Percentiles rank a stretch among this genome's conserved stretches.
Conservation (phyloP, 1,140 invertebrate genomes). For the Lordiphosa mommai region DNA sequence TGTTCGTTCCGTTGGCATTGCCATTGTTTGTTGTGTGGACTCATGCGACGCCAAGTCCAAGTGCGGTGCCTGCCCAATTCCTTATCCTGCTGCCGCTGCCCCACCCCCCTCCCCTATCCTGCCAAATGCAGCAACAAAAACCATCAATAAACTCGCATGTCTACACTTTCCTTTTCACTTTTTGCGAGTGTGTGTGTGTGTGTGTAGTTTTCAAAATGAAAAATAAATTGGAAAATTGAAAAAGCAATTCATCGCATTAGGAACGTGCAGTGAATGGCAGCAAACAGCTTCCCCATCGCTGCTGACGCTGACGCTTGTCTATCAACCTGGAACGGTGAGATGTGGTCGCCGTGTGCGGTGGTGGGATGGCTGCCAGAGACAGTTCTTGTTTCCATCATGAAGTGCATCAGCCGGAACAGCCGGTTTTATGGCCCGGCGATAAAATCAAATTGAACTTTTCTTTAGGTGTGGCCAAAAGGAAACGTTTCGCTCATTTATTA, state of each 20-base stretch:
- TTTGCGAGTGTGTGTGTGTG: conserved; percentile 10
- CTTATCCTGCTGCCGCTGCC: too few species aligned
- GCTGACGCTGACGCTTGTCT: conserved; percentile 6
- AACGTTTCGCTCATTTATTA: conserved; percentile 52
- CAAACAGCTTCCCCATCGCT: not conserved
- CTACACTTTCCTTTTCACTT: conserved; percentile 12
- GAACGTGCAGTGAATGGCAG: conserved; percentile 57
- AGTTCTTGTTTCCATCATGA: not conserved
- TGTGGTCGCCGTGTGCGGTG: too few species aligned
- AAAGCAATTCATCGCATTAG: conserved; percentile 73
- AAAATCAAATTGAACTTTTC: conserved; percentile 62
- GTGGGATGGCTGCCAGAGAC: too few species aligned
- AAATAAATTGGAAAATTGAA: conserved; percentile 76
- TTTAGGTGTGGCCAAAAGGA: conserved; percentile 13
- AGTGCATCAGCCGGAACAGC: conserved; percentile 22
- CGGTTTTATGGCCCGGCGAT: conserved; percentile 49
- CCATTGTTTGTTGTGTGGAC: not conserved
- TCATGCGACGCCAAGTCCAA: too few species aligned
- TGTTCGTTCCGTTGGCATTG: not conserved
- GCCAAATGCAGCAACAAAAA: conserved; percentile 6
- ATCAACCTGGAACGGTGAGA: not conserved
- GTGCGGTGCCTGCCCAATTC: too few species aligned
- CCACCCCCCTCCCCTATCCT: not conserved
- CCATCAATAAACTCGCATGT: conserved; percentile 17
- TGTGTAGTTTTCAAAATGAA: conserved; percentile 52